Evolutionary conservation across 2,113 vertebrate genomes (phyloP).

Genomic region (Phalacrocorax pelagicus): DNA sequence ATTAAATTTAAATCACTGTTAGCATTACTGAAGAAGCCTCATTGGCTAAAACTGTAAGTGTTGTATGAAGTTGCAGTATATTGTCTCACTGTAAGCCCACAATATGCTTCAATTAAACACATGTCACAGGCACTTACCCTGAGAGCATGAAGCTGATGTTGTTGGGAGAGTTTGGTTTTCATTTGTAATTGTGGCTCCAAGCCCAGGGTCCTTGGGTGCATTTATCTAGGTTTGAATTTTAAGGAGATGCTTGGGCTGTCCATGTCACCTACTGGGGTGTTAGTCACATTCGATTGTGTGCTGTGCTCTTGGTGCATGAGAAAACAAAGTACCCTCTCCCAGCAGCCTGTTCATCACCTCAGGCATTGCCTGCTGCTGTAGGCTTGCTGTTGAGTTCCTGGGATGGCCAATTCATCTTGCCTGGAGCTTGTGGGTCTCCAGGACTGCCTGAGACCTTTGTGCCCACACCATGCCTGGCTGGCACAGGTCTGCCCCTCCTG

Average conservation of each 20-base stretch:
- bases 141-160: constrained; percentile 23
- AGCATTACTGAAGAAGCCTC: constrained; percentile 51
- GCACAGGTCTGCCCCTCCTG: background rate
- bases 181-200: background rate
- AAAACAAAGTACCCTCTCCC: background rate
- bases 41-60: constrained; percentile 18
- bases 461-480: background rate
- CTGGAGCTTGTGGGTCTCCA: background rate
- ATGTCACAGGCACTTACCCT: background rate
- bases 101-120: constrained; percentile 21
- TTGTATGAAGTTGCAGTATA: constrained; percentile 37
- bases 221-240: background rate
- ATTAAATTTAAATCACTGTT: constrained; percentile 45
- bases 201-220: background rate
- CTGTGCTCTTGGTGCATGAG: background rate
- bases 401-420: background rate
- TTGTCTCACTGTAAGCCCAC: background rate
- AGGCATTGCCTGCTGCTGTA: accelerated
- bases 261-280: background rate
- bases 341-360: background rate
- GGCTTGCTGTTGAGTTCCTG: background rate
- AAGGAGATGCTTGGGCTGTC: background rate
- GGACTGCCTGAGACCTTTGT: background rate
- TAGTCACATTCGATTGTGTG: background rate
- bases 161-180: background rate